These are phyloP conservation scores for Thaumatotibia leucotreta DNA, from an alignment of 1,140 invertebrate species.

Conservation along the genomic window DNA sequence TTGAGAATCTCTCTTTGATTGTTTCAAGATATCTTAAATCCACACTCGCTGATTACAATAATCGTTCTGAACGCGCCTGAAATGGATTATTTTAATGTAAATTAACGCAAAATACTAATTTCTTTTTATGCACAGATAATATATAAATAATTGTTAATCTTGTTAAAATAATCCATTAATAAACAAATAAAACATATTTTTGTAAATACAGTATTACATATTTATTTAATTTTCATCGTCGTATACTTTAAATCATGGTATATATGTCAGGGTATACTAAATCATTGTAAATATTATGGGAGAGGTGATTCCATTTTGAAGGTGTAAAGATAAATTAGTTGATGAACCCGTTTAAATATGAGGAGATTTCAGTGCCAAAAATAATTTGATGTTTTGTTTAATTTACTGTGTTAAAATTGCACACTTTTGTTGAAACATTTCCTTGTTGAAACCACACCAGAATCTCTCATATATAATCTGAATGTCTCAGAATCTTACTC, in stretches of 20 bases:
- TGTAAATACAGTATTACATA: slow-evolving; percentile 47
- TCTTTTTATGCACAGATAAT: too few species aligned
- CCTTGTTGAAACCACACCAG: slow-evolving; percentile 3
- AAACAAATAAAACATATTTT: slow-evolving; percentile 31
- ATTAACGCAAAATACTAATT: not conserved
- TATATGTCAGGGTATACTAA: slow-evolving; percentile 39
- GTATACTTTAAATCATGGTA: slow-evolving; percentile 29
- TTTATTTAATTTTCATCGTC: slow-evolving; percentile 33
- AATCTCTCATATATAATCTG: too few species aligned
- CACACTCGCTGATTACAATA: too few species aligned
- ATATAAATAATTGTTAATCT: not conserved
- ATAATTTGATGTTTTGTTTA: not conserved
- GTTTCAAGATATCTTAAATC: not conserved
- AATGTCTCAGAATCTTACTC: too few species aligned
- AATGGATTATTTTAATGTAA: not conserved
- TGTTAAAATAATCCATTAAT: slow-evolving; percentile 11
- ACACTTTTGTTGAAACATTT: slow-evolving; percentile 26
- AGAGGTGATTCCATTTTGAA: slow-evolving; percentile 15
- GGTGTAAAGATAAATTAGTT: slow-evolving; percentile 23
- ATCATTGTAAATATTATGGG: slow-evolving; percentile 2
- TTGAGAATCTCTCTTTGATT: not conserved
- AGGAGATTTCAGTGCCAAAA: slow-evolving; percentile 34
- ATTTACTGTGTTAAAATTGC: not conserved
- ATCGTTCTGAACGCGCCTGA: not conserved
- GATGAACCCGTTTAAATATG: not conserved